Conservation (phyloP, 2,888 invertebrate species). For the Coelogynopora nodosa region DNA sequence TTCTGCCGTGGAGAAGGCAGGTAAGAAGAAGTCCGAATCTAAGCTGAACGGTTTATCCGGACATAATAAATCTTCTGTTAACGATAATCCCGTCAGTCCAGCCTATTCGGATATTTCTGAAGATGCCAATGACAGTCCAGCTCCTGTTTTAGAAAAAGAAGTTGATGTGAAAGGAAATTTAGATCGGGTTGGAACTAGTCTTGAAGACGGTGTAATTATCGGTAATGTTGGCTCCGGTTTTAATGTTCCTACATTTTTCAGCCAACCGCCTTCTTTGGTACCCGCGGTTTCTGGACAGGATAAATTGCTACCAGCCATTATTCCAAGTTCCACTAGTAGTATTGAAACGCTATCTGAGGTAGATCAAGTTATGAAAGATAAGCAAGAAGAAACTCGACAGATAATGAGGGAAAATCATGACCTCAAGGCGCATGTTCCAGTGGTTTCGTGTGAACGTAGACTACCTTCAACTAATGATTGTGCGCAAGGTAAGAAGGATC, state of each 20-base stretch:
- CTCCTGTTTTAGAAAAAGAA: constrained; percentile 39
- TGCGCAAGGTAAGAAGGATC: not conserved
- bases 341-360: not conserved
- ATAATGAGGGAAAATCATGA: not conserved
- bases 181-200: not conserved
- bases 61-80: not conserved
- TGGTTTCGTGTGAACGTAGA: not conserved
- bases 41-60: not conserved
- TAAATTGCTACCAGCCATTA: not conserved
- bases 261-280: not conserved
- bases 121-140: constrained; percentile 40
- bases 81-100: constrained; percentile 41
- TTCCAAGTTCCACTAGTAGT: not conserved
- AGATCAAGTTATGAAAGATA: not conserved
- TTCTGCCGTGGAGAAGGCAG: not conserved
- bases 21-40: constrained; percentile 10
- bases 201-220: not conserved
- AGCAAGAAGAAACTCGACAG: not conserved
- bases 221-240: not conserved
- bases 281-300: not conserved
- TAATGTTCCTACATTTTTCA: not conserved
- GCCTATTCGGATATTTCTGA: constrained; percentile 45
- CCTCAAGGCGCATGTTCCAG: not conserved
- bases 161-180: constrained; percentile 21
- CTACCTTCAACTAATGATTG: not conserved